Conservation (phyloP, 2,888 invertebrate genomes). For the Zaprionus lineosus region DNA sequence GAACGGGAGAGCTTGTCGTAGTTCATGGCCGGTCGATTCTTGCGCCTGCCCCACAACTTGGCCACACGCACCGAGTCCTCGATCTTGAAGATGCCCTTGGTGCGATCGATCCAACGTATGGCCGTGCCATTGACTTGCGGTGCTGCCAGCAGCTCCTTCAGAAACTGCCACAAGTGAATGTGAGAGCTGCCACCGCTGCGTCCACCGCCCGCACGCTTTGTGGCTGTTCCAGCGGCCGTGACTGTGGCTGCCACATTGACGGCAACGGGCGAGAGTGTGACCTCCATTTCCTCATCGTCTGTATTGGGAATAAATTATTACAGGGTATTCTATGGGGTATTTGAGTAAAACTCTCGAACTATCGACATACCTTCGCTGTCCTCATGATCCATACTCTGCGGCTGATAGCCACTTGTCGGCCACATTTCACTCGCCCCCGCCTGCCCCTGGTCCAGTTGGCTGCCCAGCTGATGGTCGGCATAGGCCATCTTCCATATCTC, state of each 20-base stretch:
- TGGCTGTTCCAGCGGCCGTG: conserved; percentile 45
- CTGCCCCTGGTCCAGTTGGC: conserved; percentile 33
- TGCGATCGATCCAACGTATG: conserved; percentile 98
- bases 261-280: conserved; percentile 37
- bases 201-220: conserved; percentile 57
- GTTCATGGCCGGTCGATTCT: conserved; percentile 99
- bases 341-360: background rate
- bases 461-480: conserved; percentile 83
- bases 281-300: conserved; percentile 83
- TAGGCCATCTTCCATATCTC: conserved; percentile 95
- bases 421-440: conserved; percentile 55
- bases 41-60: conserved; percentile 98
- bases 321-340: background rate
- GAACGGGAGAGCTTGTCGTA: conserved; percentile 99
- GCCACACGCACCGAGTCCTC: conserved; percentile 99
- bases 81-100: conserved; percentile 98
- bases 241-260: conserved; percentile 32
- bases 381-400: conserved; percentile 68
- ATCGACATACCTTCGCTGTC: conserved; percentile 78
- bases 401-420: conserved; percentile 54
- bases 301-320: background rate
- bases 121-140: conserved; percentile 95
- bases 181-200: conserved; percentile 88
- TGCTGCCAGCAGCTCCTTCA: conserved; percentile 95
- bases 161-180: conserved; percentile 99